Evolutionary conservation across 1,140 invertebrate genomes (phyloP).

Genomic region (Copidosoma floridanum): DNA sequence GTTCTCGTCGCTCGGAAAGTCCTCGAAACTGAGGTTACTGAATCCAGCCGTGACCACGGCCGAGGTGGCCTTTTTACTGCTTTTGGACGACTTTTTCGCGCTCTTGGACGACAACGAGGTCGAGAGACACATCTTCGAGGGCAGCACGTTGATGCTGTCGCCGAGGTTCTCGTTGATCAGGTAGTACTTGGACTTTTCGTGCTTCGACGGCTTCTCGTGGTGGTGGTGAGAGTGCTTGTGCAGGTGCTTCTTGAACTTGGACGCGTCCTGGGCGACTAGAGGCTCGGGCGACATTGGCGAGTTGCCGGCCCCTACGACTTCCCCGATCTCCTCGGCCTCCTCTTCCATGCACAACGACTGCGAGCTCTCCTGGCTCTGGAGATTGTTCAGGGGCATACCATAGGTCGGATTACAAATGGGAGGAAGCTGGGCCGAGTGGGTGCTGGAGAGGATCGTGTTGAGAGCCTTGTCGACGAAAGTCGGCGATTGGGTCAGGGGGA

Average conservation of each 20-base stretch:
- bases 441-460: conserved; percentile 34
- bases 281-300: conserved; percentile 48
- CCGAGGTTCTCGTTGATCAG: conserved; percentile 54
- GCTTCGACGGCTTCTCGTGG: conserved; percentile 50
- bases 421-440: conserved; percentile 22
- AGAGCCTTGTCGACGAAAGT: conserved; percentile 36
- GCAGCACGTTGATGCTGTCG: conserved; percentile 41
- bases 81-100: conserved; percentile 42
- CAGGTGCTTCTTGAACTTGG: conserved; percentile 54
- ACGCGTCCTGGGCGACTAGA: conserved; percentile 35
- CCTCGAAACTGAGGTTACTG: conserved; percentile 79
- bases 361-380: conserved; percentile 42
- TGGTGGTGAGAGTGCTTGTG: not conserved
- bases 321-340: not conserved
- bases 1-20: conserved; percentile 70
- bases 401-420: conserved; percentile 16
- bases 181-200: conserved; percentile 58
- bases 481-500: conserved; percentile 44
- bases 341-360: conserved; percentile 31
- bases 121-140: conserved; percentile 31
- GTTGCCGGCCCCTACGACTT: conserved; percentile 25
- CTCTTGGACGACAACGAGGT: conserved; percentile 38
- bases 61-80: conserved; percentile 36
- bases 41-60: conserved; percentile 58
- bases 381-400: conserved; percentile 30